These are phyloP conservation scores for Cylloceria caligata DNA, from an alignment of 2,888 invertebrate species.

Conservation along the genomic window DNA sequence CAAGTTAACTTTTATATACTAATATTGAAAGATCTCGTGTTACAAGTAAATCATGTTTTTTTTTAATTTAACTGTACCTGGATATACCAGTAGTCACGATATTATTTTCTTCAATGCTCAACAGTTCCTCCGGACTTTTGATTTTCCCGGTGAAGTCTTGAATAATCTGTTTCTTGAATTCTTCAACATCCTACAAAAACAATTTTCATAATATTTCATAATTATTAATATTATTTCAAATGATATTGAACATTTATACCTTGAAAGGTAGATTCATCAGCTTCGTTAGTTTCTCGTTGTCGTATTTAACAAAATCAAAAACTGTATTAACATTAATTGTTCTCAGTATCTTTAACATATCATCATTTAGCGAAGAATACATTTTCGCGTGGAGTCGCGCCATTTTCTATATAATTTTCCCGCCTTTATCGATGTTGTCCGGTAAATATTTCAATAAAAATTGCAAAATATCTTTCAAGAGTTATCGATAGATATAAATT, in stretches of 20 bases:
- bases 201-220: conserved; percentile 70
- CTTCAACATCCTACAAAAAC: conserved; percentile 82
- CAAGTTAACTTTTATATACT: too few species aligned
- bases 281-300: conserved; percentile 85
- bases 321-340: conserved; percentile 86
- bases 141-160: conserved; percentile 71
- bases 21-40: too few species aligned
- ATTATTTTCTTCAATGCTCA: conserved; percentile 69
- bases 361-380: conserved; percentile 83
- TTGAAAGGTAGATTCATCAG: conserved; percentile 85
- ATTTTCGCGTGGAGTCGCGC: conserved; percentile 72
- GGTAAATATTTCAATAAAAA: neutral
- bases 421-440: neutral
- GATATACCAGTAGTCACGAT: conserved; percentile 85
- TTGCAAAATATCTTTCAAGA: neutral
- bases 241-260: conserved; percentile 77
- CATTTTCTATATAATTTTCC: conserved; percentile 68
- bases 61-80: conserved; percentile 85
- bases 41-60: too few species aligned
- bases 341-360: conserved; percentile 84
- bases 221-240: neutral
- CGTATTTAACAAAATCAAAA: conserved; percentile 87
- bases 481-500: neutral
- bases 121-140: conserved; percentile 66
- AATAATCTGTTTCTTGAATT: conserved; percentile 85